A percentile compares a stretch with the other conserved stretches of the same genome.
phyloP scores from a whole-genome alignment of 2,797 vertebrate genomes.

The Sebastiscus albofasciatus region DNA sequence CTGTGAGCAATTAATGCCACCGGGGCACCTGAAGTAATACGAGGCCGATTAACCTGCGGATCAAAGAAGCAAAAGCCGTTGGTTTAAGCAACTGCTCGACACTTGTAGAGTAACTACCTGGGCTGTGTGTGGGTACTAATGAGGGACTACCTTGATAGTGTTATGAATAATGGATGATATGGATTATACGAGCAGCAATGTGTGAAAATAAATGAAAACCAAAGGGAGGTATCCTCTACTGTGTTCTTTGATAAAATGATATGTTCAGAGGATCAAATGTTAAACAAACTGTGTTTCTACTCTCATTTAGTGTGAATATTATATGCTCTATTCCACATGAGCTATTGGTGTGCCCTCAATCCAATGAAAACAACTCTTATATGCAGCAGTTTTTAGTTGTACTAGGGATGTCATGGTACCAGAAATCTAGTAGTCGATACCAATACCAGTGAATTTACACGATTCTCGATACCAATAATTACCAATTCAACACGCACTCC shows the following conservation, averaged over 20 bases:
- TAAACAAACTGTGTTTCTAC: background rate
- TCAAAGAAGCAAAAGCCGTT: conserved; percentile 87
- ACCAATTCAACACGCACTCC: too few species aligned
- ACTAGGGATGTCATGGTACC: too few species aligned
- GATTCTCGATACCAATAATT: too few species aligned
- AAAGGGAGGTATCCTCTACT: background rate
- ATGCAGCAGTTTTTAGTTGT: too few species aligned
- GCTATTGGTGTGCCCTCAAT: background rate
- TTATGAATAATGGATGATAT: conserved; percentile 64
- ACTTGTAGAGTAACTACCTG: conserved; percentile 77
- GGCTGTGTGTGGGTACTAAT: conserved; percentile 53
- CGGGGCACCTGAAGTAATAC: conserved; percentile 82
- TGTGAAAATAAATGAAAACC: conserved; percentile 33
- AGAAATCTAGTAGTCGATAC: too few species aligned
- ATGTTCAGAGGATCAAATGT: background rate
- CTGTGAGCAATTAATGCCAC: conserved; percentile 86
- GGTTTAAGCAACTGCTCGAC: conserved; percentile 87
- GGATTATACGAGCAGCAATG: conserved; percentile 9
- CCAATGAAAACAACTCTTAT: background rate
- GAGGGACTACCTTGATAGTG: conserved; percentile 45
- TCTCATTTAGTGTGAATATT: background rate
- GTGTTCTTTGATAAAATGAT: background rate
- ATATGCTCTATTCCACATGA: background rate
- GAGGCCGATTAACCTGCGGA: conserved; percentile 89
- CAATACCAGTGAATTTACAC: too few species aligned